A percentile compares a stretch with the other conserved stretches of the same genome.
Evolutionary conservation across 1,140 invertebrate species (phyloP).

Genomic region (Arctopsyche grandis): DNA sequence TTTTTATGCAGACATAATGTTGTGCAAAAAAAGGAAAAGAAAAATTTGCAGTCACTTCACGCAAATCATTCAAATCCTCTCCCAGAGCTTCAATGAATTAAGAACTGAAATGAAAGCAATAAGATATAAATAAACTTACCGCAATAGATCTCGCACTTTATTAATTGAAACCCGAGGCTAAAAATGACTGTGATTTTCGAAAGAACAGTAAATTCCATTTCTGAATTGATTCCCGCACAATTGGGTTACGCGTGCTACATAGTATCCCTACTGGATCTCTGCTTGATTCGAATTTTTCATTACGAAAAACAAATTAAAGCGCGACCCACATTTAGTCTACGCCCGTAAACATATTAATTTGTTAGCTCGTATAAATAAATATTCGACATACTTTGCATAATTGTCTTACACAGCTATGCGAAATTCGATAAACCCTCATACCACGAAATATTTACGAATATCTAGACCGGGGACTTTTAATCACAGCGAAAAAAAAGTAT

Average conservation of each 20-base stretch:
- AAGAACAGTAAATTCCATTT: too few species aligned
- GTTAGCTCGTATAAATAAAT: not conserved
- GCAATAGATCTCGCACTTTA: not conserved
- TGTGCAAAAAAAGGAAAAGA: not conserved
- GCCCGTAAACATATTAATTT: not conserved
- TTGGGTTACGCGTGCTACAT: not conserved
- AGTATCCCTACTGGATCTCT: not conserved
- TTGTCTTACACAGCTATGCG: not conserved
- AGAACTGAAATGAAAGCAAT: too few species aligned
- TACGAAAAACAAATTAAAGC: slow-evolving; percentile 1
- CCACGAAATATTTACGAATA: too few species aligned
- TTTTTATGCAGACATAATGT: not conserved
- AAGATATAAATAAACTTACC: not conserved
- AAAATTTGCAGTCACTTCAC: not conserved
- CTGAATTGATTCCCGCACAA: not conserved
- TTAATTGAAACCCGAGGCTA: not conserved
- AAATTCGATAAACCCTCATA: too few species aligned
- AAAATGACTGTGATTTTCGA: not conserved
- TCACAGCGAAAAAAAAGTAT: not conserved
- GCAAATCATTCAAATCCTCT: not conserved
- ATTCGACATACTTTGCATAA: not conserved
- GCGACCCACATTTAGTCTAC: not conserved
- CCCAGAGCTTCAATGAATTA: not conserved
- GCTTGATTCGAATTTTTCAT: not conserved
- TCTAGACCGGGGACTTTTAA: not conserved